Percentiles rank a stretch among this genome's conserved stretches.
phyloP scores from a whole-genome alignment of 2,888 invertebrate species.

The Lysandra bellargus region DNA sequence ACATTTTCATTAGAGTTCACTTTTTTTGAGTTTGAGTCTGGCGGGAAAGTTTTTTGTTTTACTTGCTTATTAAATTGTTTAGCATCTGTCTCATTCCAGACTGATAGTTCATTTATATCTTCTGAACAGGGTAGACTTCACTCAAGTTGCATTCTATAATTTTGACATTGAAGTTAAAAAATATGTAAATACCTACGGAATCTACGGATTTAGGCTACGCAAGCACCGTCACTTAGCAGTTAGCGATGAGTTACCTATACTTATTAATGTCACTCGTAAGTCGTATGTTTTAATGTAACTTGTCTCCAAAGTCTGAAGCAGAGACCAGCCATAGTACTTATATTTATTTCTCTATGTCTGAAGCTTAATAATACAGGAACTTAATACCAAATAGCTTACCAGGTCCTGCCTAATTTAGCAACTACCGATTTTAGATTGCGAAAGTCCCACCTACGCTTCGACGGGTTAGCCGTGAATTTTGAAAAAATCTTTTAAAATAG shows the following conservation, averaged over 20 bases:
- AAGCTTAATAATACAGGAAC: background rate
- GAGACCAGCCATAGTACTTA: too few relatives aligned
- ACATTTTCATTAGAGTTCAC: background rate
- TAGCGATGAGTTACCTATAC: background rate
- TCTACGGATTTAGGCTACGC: too few relatives aligned
- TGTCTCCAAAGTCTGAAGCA: background rate
- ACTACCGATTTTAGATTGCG: slow-evolving; percentile 9
- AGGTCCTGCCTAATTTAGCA: background rate
- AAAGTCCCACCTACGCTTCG: background rate
- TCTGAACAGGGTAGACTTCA: too few relatives aligned
- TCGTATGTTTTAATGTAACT: background rate
- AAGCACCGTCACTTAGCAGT: background rate
- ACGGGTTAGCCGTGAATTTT: slow-evolving; percentile 30
- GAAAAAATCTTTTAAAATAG: slow-evolving; percentile 25
- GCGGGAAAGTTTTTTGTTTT: background rate
- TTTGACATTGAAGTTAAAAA: too few relatives aligned
- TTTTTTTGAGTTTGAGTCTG: background rate
- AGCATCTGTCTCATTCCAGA: background rate
- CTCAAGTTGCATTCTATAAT: too few relatives aligned
- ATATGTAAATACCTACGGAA: too few relatives aligned
- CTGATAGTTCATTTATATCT: too few relatives aligned
- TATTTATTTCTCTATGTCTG: too few relatives aligned
- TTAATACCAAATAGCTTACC: background rate
- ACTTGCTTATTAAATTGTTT: background rate
- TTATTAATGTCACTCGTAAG: too few relatives aligned